Conservation (phyloP, 2,888 invertebrate species). For the Hemistola chrysoprasaria region DNA sequence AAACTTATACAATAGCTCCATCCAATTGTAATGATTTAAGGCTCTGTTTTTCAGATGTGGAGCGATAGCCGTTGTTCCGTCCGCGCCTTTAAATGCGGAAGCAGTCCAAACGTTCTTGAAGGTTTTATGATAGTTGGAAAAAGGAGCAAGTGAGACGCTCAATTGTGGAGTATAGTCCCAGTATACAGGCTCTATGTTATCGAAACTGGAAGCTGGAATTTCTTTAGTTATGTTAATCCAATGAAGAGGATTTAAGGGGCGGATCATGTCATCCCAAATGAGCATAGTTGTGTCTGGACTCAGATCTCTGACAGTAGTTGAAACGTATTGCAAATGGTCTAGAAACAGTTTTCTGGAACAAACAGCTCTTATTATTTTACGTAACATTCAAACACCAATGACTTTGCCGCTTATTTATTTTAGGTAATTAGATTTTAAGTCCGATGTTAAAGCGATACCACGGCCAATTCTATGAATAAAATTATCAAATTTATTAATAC, state of each 20-base stretch:
- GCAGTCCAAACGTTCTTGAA: constrained; percentile 90
- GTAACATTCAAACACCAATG: too few relatives aligned
- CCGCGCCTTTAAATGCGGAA: constrained; percentile 92
- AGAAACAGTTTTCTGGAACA: constrained; percentile 82
- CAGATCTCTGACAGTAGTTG: constrained; percentile 64
- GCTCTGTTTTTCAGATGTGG: constrained; percentile 84
- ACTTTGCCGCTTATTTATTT: too few relatives aligned
- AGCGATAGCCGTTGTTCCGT: constrained; percentile 72
- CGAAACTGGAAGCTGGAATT: constrained; percentile 41
- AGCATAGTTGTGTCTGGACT: constrained; percentile 82
- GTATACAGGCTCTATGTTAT: constrained; percentile 84
- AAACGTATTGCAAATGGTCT: constrained; percentile 82
- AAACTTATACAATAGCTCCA: constrained; percentile 80
- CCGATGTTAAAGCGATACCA: too few relatives aligned
- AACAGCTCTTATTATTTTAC: constrained; percentile 51
- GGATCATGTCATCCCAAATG: constrained; percentile 93
- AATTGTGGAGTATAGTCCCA: constrained; percentile 84
- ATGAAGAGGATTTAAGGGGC: constrained; percentile 74
- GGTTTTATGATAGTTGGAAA: constrained; percentile 48
- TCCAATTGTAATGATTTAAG: constrained; percentile 88
- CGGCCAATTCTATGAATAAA: too few relatives aligned
- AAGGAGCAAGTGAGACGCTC: constrained; percentile 42
- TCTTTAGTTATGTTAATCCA: constrained; percentile 48
- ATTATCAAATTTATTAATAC: too few relatives aligned
- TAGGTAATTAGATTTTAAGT: too few relatives aligned